Evolutionary conservation across 2,797 vertebrate species (phyloP).

Genomic region (Gymnothorax javanicus): DNA sequence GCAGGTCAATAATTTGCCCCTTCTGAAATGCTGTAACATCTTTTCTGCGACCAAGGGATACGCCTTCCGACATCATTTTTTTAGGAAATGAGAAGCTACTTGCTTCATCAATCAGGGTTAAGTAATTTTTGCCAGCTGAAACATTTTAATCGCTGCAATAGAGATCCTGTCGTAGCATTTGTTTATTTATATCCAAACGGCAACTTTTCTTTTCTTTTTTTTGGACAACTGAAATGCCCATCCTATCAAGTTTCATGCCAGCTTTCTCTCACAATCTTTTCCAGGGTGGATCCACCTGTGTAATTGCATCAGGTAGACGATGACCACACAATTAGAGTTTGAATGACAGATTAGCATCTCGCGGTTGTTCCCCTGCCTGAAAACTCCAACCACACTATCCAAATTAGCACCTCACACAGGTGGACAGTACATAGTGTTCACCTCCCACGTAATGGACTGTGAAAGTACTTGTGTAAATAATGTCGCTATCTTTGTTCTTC

Average conservation of each 20-base stretch:
- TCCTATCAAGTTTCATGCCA: not conserved
- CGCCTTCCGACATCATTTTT: no score
- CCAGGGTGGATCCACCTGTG: constrained; percentile 45
- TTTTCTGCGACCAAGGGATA: no score
- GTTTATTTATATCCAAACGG: no score
- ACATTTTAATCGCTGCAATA: no score
- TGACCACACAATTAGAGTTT: constrained; percentile 47
- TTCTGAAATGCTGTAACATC: no score
- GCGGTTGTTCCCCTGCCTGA: constrained; percentile 42
- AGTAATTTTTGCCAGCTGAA: no score
- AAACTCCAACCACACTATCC: constrained; percentile 39
- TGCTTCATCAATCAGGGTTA: no score
- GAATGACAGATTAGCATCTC: constrained; percentile 54
- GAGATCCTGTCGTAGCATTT: no score
- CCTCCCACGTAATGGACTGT: constrained; percentile 35
- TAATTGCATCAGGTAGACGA: constrained; percentile 56
- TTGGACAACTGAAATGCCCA: not conserved
- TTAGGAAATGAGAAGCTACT: no score
- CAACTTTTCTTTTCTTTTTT: no score
- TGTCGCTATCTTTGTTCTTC: not conserved
- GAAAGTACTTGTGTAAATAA: not conserved
- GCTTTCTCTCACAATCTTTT: not conserved
- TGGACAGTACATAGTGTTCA: constrained; percentile 9
- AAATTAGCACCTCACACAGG: constrained; percentile 38
- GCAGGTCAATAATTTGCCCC: no score